Evolutionary conservation across 2,888 invertebrate genomes (phyloP).

Genomic region (Metopia argyrocephala): DNA sequence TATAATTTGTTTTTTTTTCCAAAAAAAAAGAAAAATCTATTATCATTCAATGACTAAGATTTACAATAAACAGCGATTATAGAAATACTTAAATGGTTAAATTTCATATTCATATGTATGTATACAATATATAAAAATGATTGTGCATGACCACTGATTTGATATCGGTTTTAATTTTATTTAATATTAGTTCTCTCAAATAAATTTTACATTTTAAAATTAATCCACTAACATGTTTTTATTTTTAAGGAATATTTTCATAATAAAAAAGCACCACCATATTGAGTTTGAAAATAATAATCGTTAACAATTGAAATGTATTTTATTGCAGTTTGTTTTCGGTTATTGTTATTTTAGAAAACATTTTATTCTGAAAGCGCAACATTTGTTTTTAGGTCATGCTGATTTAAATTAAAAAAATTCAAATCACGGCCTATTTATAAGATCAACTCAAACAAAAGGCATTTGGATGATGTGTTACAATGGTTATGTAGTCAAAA

Average conservation of each 20-base stretch:
- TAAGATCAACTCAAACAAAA: too few relatives aligned
- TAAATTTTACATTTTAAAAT: constrained; percentile 61
- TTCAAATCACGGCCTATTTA: too few relatives aligned
- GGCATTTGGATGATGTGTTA: too few relatives aligned
- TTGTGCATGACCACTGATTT: constrained; percentile 60
- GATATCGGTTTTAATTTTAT: constrained; percentile 60
- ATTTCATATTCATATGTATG: too few relatives aligned
- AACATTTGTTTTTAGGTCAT: too few relatives aligned
- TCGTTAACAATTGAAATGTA: not conserved
- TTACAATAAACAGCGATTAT: constrained; percentile 38
- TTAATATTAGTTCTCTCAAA: constrained; percentile 59
- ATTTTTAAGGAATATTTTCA: constrained; percentile 35
- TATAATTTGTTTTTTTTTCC: constrained; percentile 26
- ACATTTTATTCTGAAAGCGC: too few relatives aligned
- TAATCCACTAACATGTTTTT: constrained; percentile 39
- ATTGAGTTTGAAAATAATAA: constrained; percentile 32
- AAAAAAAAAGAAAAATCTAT: constrained; percentile 21
- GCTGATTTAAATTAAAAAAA: too few relatives aligned
- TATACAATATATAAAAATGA: constrained; percentile 33
- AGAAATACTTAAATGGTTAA: constrained; percentile 44
- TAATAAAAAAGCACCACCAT: constrained; percentile 18
- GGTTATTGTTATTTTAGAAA: too few relatives aligned
- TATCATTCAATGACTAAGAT: constrained; percentile 51
- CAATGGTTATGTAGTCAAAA: too few relatives aligned
- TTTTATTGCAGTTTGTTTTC: not conserved